These are phyloP conservation scores for Lamellibrachia columna DNA, from an alignment of 2,888 invertebrate species.

Conservation along the genomic window DNA sequence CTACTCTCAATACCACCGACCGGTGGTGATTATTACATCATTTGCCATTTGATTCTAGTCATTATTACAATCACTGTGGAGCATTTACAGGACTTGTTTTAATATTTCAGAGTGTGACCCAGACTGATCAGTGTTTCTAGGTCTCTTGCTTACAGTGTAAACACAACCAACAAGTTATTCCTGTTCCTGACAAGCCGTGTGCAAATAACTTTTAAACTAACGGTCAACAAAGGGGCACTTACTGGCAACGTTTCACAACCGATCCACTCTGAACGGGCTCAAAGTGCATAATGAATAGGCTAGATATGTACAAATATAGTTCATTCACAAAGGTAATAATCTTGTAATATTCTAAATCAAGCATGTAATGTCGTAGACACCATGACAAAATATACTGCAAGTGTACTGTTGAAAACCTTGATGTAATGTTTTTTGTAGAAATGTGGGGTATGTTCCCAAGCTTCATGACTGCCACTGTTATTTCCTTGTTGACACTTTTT, in stretches of 20 bases:
- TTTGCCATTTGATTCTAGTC: too few relatives aligned
- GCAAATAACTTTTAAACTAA: background rate
- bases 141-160: background rate
- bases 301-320: background rate
- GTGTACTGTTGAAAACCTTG: too few relatives aligned
- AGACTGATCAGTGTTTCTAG: background rate
- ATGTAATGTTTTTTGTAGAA: too few relatives aligned
- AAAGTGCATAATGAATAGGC: background rate
- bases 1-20: too few relatives aligned
- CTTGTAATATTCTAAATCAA: background rate
- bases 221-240: background rate
- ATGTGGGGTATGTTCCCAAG: too few relatives aligned
- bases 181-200: background rate
- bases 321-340: background rate
- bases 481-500: too few relatives aligned
- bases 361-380: background rate
- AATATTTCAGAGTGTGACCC: background rate
- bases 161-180: background rate
- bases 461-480: too few relatives aligned
- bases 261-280: background rate
- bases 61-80: background rate
- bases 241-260: background rate
- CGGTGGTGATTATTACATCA: too few relatives aligned
- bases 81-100: background rate
- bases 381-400: background rate